A percentile compares a stretch with the other conserved stretches of the same genome.
Conservation (phyloP, 2,888 invertebrate genomes). For the Agrotis ipsilon region DNA sequence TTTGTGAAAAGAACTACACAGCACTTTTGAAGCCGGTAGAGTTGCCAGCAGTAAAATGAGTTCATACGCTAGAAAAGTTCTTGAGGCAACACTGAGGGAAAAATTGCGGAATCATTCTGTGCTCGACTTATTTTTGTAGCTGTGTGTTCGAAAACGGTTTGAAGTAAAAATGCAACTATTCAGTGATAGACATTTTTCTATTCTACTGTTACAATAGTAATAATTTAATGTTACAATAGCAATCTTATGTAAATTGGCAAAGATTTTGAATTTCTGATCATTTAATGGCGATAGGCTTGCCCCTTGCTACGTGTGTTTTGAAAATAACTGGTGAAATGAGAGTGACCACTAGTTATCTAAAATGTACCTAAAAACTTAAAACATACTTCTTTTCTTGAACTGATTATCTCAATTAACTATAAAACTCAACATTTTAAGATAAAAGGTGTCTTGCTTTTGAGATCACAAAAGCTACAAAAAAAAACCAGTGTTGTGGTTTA, state of each 20-base stretch:
- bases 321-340: too few species aligned
- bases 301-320: too few species aligned
- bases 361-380: too few species aligned
- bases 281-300: too few species aligned
- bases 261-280: too few species aligned
- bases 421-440: not conserved
- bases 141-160: not conserved
- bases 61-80: constrained; percentile 53
- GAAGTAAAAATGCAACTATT: too few species aligned
- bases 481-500: not conserved
- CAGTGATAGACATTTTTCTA: too few species aligned
- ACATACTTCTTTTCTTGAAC: not conserved
- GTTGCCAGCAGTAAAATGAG: constrained; percentile 51
- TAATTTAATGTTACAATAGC: too few species aligned
- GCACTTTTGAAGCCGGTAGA: constrained; percentile 41
- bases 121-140: not conserved
- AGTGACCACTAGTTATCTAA: too few species aligned
- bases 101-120: constrained; percentile 41
- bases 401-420: not conserved
- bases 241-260: too few species aligned
- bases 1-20: constrained; percentile 45
- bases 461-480: not conserved
- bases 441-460: not conserved
- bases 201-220: too few species aligned
- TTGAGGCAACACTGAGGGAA: constrained; percentile 38